Percentiles rank a stretch among this genome's conserved stretches.
Evolutionary conservation across 2,888 invertebrate genomes (phyloP).

Genomic region (Diplolepis rosae): DNA sequence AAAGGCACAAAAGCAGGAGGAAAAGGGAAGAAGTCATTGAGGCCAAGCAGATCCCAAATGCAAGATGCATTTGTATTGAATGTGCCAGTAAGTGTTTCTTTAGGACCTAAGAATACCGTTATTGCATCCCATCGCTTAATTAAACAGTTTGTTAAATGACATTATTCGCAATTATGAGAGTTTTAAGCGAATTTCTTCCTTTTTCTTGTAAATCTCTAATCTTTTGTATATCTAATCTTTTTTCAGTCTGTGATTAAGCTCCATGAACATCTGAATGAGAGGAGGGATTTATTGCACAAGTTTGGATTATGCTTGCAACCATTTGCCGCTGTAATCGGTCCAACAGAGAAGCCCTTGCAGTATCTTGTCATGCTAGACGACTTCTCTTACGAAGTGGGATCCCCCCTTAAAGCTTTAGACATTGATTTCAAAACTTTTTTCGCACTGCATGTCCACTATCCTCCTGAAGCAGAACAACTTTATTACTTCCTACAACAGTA

Average conservation of each 20-base stretch:
- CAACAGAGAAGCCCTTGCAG: neutral
- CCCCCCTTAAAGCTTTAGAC: constrained; percentile 5
- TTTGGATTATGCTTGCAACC: neutral
- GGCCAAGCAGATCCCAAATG: neutral
- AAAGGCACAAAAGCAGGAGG: neutral
- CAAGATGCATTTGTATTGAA: neutral
- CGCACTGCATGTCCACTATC: constrained; percentile 3
- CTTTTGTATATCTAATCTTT: neutral
- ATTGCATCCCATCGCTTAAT: no score
- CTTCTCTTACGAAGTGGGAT: constrained; percentile 1
- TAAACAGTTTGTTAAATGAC: neutral
- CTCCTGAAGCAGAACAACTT: constrained; percentile 22
- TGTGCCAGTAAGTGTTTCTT: neutral
- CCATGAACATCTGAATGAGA: neutral
- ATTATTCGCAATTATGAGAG: neutral
- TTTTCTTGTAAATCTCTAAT: neutral
- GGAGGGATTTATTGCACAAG: neutral
- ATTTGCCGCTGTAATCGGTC: neutral
- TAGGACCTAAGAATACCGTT: no score
- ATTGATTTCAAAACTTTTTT: neutral
- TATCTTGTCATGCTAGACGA: neutral
- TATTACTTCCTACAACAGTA: constrained; percentile 5
- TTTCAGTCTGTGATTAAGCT: neutral
- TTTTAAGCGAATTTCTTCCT: neutral
- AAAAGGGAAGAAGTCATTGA: neutral